Conservation (phyloP, 1,140 invertebrate genomes). For the Notospermus geniculatus region DNA sequence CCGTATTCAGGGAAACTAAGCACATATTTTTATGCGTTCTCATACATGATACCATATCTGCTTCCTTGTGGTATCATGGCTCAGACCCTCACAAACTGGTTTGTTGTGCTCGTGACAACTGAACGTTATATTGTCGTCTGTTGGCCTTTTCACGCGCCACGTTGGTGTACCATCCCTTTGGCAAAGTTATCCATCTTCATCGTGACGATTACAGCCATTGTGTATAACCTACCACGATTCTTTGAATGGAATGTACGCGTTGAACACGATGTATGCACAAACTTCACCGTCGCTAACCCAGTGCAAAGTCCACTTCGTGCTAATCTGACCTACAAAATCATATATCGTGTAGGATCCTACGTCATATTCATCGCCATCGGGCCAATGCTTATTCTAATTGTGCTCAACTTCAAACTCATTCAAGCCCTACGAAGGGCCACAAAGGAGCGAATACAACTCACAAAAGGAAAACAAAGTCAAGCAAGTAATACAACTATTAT, state of each 20-base stretch:
- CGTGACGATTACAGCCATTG: background rate
- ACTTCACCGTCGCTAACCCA: background rate
- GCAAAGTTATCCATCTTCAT: slow-evolving; percentile 5
- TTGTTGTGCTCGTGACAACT: slow-evolving; percentile 13
- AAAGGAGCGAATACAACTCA: background rate
- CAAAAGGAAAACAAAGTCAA: slow-evolving; percentile 2
- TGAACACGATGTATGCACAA: background rate
- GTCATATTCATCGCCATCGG: slow-evolving; percentile 2
- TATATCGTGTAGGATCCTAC: slow-evolving; percentile 6
- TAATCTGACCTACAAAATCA: background rate
- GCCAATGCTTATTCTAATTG: background rate
- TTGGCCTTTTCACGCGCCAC: slow-evolving; percentile 9
- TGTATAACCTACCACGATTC: slow-evolving; percentile 19
- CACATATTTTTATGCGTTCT: slow-evolving; percentile 11
- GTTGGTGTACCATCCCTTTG: slow-evolving; percentile 10
- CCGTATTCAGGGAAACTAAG: slow-evolving; percentile 8
- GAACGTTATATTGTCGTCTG: slow-evolving; percentile 16
- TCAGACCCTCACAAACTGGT: slow-evolving; percentile 18
- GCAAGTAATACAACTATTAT: slow-evolving; percentile 7
- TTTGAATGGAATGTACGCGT: slow-evolving; percentile 12
- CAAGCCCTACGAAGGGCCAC: background rate
- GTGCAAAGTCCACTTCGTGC: background rate
- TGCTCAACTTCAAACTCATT: slow-evolving; percentile 1
- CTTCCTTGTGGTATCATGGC: slow-evolving; percentile 9
- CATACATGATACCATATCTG: slow-evolving; percentile 15